phyloP scores from a whole-genome alignment of 2,113 vertebrate species.

The Corythornis madagascariensis region DNA sequence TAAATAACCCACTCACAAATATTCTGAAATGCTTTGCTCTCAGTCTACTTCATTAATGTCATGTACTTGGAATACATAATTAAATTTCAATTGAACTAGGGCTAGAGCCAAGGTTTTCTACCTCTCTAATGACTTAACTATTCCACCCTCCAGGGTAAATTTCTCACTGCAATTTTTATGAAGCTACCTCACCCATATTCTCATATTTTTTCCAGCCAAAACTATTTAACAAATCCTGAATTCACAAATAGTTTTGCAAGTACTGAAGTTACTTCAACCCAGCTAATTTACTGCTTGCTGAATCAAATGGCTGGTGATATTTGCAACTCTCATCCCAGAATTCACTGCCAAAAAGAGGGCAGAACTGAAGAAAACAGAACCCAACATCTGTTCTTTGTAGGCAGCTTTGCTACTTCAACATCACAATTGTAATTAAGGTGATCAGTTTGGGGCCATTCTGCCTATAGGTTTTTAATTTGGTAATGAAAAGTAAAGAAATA shows the following conservation, averaged over 20 bases:
- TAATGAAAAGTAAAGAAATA: not conserved
- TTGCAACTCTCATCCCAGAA: not conserved
- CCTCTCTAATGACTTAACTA: not conserved
- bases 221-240: not conserved
- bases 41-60: not conserved
- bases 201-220: not conserved
- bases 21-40: not conserved
- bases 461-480: not conserved
- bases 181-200: not conserved
- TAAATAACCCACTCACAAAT: not conserved
- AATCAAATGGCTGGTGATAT: not conserved
- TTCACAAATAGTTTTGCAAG: conserved; percentile 11
- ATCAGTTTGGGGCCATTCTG: not conserved
- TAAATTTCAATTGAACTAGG: not conserved
- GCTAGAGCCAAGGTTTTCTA: not conserved
- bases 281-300: not conserved
- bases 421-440: not conserved
- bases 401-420: not conserved
- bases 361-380: not conserved
- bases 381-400: not conserved
- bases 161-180: not conserved
- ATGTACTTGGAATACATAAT: not conserved
- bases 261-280: not conserved
- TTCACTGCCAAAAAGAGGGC: not conserved
- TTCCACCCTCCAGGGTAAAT: not conserved